Evolutionary conservation across 2,797 vertebrate species (phyloP).

Genomic region (Nyctalus aviator): DNA sequence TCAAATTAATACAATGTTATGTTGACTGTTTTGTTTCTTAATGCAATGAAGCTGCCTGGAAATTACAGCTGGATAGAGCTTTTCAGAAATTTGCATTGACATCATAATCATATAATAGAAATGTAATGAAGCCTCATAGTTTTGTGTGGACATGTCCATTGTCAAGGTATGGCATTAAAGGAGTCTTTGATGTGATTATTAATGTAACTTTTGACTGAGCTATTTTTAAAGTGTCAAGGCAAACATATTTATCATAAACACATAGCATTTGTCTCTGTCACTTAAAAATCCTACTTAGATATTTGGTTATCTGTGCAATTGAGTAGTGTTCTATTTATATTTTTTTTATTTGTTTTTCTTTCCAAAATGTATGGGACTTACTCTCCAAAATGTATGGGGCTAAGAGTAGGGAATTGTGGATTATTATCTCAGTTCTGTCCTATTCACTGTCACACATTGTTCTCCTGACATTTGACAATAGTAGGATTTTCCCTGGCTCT

Average conservation of each 20-base stretch:
- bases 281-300: not conserved
- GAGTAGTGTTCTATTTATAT: not conserved
- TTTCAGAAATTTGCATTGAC: constrained; percentile 65
- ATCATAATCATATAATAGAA: constrained; percentile 62
- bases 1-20: constrained; percentile 73
- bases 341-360: not conserved
- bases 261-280: not conserved
- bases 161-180: constrained; percentile 18
- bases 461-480: not conserved
- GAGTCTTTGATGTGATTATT: constrained; percentile 49
- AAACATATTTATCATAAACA: constrained; percentile 21
- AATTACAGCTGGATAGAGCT: not conserved
- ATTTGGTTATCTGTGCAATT: not conserved
- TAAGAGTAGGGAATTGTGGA: not conserved
- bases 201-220: constrained; percentile 37
- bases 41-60: constrained; percentile 60
- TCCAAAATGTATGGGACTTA: too few relatives aligned
- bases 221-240: constrained; percentile 30
- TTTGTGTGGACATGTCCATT: not conserved
- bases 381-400: not conserved
- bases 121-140: not conserved
- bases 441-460: rapidly evolving
- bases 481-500: not conserved
- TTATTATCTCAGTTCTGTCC: not conserved
- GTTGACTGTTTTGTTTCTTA: constrained; percentile 72